Evolutionary conservation across 2,797 vertebrate genomes (phyloP).

Genomic region (Falco biarmicus): DNA sequence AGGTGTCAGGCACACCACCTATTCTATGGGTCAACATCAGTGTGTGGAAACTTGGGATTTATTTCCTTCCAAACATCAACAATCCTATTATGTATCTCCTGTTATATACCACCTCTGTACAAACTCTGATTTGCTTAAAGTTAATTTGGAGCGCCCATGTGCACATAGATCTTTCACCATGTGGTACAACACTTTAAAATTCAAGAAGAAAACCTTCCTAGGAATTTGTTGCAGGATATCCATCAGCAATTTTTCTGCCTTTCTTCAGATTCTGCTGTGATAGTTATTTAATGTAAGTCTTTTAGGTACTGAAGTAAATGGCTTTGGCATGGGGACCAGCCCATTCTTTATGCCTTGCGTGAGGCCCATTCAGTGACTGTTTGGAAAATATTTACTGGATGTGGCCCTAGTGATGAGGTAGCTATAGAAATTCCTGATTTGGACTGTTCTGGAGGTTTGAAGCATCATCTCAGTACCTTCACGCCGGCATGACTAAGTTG

Average conservation of each 20-base stretch:
- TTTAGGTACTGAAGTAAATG: not conserved
- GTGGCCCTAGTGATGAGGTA: not conserved
- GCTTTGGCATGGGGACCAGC: not conserved
- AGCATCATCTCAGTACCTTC: not conserved
- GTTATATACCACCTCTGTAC: not conserved
- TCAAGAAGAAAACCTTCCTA: not conserved
- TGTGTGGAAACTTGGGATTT: accelerated
- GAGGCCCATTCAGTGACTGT: not conserved
- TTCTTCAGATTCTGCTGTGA: not conserved
- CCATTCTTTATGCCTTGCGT: not conserved
- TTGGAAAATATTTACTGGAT: not conserved
- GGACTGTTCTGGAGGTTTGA: not conserved
- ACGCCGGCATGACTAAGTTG: accelerated
- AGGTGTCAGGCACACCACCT: not conserved
- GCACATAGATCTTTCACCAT: not conserved
- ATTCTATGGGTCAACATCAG: not conserved
- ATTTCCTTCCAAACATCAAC: not conserved
- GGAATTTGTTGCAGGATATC: not conserved
- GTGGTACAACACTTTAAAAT: not conserved
- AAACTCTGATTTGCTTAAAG: not conserved
- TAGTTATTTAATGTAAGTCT: not conserved
- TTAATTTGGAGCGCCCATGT: not conserved
- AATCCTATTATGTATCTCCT: too few relatives aligned
- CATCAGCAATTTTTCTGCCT: not conserved
- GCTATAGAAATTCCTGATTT: not conserved